phyloP scores from a whole-genome alignment of 2,888 invertebrate genomes.

The Cataglyphis cursor region DNA sequence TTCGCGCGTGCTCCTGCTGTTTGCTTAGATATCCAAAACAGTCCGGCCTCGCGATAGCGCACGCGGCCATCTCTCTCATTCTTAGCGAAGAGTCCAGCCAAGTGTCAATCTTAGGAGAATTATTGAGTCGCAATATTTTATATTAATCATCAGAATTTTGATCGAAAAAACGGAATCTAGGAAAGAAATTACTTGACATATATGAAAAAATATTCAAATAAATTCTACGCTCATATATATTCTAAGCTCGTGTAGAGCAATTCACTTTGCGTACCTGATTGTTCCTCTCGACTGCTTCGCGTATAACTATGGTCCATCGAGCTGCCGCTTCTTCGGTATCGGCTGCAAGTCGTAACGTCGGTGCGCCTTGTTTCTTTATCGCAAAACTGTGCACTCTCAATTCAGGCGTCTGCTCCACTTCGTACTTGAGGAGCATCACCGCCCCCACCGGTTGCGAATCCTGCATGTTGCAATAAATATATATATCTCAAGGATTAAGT shows the following conservation, averaged over 20 bases:
- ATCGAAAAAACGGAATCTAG: neutral
- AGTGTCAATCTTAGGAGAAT: constrained; percentile 87
- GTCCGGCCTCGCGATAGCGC: constrained; percentile 93
- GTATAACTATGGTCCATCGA: constrained; percentile 93
- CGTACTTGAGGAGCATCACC: constrained; percentile 94
- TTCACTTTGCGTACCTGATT: constrained; percentile 88
- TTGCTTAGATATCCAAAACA: constrained; percentile 97
- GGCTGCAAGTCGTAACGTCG: constrained; percentile 93
- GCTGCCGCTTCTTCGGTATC: constrained; percentile 91
- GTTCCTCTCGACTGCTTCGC: constrained; percentile 92
- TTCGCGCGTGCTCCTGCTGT: constrained; percentile 87
- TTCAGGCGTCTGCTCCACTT: constrained; percentile 90
- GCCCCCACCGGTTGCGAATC: constrained; percentile 96
- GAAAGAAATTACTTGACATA: neutral
- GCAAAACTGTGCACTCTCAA: constrained; percentile 91
- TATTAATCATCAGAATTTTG: neutral
- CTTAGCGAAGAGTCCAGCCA: constrained; percentile 93
- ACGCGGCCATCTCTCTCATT: constrained; percentile 93
- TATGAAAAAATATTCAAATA: neutral
- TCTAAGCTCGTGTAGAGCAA: neutral
- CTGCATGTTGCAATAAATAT: constrained; percentile 85
- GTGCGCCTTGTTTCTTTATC: constrained; percentile 91
- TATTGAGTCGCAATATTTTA: neutral
- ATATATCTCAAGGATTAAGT: constrained; percentile 1
- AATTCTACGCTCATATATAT: neutral